Percentiles rank a stretch among this genome's conserved stretches.
Conservation (phyloP, 2,888 invertebrate genomes). For the Synergus itoensis region DNA sequence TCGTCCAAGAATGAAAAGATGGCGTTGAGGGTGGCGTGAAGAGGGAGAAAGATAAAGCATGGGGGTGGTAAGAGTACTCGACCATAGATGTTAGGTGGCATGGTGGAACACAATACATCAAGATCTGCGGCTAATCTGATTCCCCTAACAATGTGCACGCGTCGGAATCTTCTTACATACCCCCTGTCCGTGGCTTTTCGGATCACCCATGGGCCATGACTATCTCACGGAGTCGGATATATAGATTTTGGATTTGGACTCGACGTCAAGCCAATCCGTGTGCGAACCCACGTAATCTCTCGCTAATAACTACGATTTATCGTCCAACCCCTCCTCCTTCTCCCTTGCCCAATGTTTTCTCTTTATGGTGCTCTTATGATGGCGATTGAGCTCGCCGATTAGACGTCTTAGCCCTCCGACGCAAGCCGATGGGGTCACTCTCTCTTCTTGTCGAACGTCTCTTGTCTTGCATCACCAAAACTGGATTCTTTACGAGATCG, state of each 20-base stretch:
- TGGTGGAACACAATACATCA: constrained; percentile 74
- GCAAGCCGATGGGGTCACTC: constrained; percentile 32
- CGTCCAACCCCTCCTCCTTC: constrained; percentile 61
- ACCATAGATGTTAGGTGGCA: constrained; percentile 50
- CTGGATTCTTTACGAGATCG: constrained; percentile 3
- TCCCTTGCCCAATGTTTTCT: constrained; percentile 56
- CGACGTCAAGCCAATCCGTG: constrained; percentile 64
- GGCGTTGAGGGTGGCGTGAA: neutral
- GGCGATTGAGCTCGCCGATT: constrained; percentile 53
- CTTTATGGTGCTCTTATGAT: constrained; percentile 58
- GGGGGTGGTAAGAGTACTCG: constrained; percentile 43
- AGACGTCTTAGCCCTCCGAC: constrained; percentile 48
- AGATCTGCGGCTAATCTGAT: constrained; percentile 76
- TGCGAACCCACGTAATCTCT: constrained; percentile 74
- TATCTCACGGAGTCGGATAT: constrained; percentile 61
- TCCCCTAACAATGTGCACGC: constrained; percentile 78
- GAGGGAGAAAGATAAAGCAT: neutral
- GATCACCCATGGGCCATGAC: constrained; percentile 58
- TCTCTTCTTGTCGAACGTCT: constrained; percentile 17
- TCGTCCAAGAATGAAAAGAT: neutral
- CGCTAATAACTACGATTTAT: constrained; percentile 78
- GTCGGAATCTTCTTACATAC: constrained; percentile 77
- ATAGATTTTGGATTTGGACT: constrained; percentile 75
- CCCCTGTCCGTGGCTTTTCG: constrained; percentile 51
- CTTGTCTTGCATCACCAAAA: constrained; percentile 12